Percentiles rank a stretch among this genome's conserved stretches.
phyloP scores from a whole-genome alignment of 2,797 vertebrate genomes.

The Aulostomus chinensis region DNA sequence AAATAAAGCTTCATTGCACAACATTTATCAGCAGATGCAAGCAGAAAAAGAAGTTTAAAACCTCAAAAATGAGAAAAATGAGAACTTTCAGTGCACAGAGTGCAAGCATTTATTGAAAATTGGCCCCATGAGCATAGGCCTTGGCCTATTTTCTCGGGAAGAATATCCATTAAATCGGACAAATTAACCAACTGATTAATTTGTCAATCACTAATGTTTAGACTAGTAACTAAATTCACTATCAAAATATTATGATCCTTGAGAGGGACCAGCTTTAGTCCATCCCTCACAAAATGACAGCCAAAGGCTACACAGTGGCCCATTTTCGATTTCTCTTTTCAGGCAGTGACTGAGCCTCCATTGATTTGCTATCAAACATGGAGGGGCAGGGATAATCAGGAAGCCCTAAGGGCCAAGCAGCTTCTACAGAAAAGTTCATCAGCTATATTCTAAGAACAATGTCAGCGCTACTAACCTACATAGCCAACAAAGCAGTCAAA shows the following conservation, averaged over 20 bases:
- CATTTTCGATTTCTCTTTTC: constrained; percentile 66
- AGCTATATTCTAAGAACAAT: constrained; percentile 41
- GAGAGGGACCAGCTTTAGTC: constrained; percentile 19
- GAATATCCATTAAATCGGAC: too few species aligned
- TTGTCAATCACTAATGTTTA: too few species aligned
- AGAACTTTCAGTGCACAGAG: too few species aligned
- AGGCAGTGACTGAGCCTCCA: constrained; percentile 56
- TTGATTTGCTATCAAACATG: constrained; percentile 73
- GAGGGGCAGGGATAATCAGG: constrained; percentile 66
- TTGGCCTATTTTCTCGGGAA: too few species aligned
- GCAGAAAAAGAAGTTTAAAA: too few species aligned
- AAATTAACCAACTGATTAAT: too few species aligned
- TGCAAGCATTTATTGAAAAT: too few species aligned
- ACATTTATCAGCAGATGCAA: too few species aligned
- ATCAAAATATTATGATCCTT: constrained; percentile 25
- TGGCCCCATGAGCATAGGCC: too few species aligned
- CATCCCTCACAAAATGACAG: constrained; percentile 36
- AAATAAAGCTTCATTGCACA: too few species aligned
- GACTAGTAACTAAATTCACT: not conserved
- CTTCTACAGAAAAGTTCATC: constrained; percentile 54
- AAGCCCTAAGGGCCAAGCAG: constrained; percentile 37
- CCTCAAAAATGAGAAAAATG: too few species aligned
- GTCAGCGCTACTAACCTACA: constrained; percentile 11
- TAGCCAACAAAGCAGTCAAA: constrained; percentile 2
- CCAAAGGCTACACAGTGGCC: constrained; percentile 50